Base-by-base conservation (phyloP, 2,113 vertebrate genomes). In the Lophochroa leadbeateri region DNA sequence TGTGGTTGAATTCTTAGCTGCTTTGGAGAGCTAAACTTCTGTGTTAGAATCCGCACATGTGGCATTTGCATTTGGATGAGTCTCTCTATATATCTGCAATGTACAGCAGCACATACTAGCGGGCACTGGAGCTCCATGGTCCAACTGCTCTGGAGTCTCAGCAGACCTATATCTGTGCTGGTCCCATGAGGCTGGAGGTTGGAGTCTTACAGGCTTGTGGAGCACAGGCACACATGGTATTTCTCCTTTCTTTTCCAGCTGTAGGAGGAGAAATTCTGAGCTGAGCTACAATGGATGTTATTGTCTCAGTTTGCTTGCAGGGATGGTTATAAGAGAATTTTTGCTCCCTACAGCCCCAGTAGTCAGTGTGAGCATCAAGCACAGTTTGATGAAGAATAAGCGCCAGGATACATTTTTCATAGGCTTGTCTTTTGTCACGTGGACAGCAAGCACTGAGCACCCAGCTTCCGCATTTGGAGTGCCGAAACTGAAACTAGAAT, bases 11-110 rank as follows among this genome's bases (percentile, higher is more conserved):
- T 46, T 91, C 50, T 75, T 50, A 17, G 2, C 49, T 80, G n/a
- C 52, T 91, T 71, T 61, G 31, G 43, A 21, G 61, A 64, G 6
- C 68, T 77, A 7, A 71, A 21, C 9, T 9, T 71, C 8, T 71
- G 52, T 41, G 17, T 43, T 28, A 33, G 6, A 24, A 0, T 9
- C 25, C 10, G 12, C 27, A 4, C 5, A 10, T 0, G 4, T 29
- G 57, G 20, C 10, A 6, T 68, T 58, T 87, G 47, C 11, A 4
- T 70, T 86, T 70, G 46, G 7, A 46, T 1, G 4, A 46, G 21
- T 79, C 57, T 52, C 11, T 71, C 13, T 17, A 0, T 29, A 19
- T 3, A 0, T 29, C 3, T 6, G 12, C 19, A 5, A 4, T 23
- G 31, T 14, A 13, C 8, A 52, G 28, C 46, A 78, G 44, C 9